Percentiles rank a stretch among this genome's conserved stretches.
These are phyloP conservation scores for Patella ulyssiponensis DNA, from an alignment of 2,888 invertebrate genomes.

Conservation along the genomic window DNA sequence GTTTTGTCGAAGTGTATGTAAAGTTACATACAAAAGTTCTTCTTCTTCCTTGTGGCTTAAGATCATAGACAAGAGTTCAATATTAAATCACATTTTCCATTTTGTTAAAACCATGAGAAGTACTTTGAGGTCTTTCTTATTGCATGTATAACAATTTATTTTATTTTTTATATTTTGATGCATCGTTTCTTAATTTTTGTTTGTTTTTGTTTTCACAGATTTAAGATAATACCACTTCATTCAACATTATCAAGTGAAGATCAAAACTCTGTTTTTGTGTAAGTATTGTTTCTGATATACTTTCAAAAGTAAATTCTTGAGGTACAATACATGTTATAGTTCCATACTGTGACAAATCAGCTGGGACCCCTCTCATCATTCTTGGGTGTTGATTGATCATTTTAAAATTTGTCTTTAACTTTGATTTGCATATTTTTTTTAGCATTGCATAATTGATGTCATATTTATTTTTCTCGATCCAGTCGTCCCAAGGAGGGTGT, in stretches of 20 bases:
- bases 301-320: background rate
- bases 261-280: conserved; percentile 84
- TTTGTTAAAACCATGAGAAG: too few relatives aligned
- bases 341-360: background rate
- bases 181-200: background rate
- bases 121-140: too few relatives aligned
- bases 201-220: conserved; percentile 72
- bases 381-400: background rate
- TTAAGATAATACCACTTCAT: conserved; percentile 83
- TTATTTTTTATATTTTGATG: conserved; percentile 8
- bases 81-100: too few relatives aligned
- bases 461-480: conserved; percentile 23
- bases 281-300: conserved; percentile 31
- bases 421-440: background rate
- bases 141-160: background rate
- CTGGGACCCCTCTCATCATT: background rate
- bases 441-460: background rate
- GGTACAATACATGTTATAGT: background rate
- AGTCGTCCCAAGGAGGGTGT: conserved; percentile 76
- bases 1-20: too few relatives aligned
- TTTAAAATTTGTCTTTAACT: background rate
- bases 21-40: too few relatives aligned
- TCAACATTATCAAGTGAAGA: conserved; percentile 87
- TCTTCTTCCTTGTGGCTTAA: too few relatives aligned
- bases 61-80: too few relatives aligned